These are phyloP conservation scores for Pandemis cinnamomeana DNA, from an alignment of 2,888 invertebrate species.

Conservation along the genomic window DNA sequence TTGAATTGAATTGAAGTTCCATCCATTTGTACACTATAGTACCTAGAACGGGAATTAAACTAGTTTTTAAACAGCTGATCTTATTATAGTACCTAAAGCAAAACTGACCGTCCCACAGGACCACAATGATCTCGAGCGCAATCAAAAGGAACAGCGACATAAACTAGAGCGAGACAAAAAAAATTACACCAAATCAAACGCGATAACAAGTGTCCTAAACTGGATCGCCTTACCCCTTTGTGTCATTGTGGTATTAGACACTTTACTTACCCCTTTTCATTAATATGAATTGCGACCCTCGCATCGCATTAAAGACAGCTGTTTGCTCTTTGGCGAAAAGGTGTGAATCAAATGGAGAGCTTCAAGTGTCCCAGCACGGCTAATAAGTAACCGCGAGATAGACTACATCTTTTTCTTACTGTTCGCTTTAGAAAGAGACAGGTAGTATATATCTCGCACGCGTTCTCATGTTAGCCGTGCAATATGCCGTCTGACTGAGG, in stretches of 20 bases:
- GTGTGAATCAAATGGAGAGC: constrained; percentile 2
- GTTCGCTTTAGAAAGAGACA: too few relatives aligned
- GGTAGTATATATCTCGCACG: too few relatives aligned
- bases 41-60: too few relatives aligned
- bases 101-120: not conserved
- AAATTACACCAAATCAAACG: constrained; percentile 27
- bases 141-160: not conserved
- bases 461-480: too few relatives aligned
- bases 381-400: too few relatives aligned
- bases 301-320: constrained; percentile 33
- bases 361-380: not conserved
- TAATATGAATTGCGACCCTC: constrained; percentile 18
- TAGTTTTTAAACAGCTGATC: too few relatives aligned
- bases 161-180: not conserved
- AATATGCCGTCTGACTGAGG: too few relatives aligned
- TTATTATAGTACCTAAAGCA: too few relatives aligned
- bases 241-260: constrained; percentile 37
- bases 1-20: too few relatives aligned
- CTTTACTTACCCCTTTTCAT: constrained; percentile 25
- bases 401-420: too few relatives aligned
- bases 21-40: too few relatives aligned
- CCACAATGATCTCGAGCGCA: not conserved
- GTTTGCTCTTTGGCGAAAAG: constrained; percentile 13
- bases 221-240: constrained; percentile 23
- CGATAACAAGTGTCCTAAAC: constrained; percentile 36